Conservation (phyloP, 2,113 vertebrate genomes). For the Falcunculus frontatus region DNA sequence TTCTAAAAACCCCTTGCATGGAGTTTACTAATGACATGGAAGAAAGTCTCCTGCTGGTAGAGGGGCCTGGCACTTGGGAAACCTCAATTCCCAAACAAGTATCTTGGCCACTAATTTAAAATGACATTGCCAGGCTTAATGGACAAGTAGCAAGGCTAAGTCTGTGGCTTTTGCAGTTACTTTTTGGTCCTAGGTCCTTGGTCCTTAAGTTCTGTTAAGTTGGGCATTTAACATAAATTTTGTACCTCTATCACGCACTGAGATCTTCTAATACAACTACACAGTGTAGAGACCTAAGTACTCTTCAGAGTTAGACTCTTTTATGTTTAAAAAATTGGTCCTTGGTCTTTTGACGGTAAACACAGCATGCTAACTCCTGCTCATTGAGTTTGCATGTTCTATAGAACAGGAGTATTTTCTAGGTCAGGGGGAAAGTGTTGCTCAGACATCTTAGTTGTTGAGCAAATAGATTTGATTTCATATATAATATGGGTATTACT, state of each 20-base stretch:
- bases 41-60: not conserved
- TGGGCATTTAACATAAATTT: not conserved
- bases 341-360: not conserved
- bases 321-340: not conserved
- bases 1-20: not conserved
- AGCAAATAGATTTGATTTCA: not conserved
- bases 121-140: not conserved
- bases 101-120: not conserved
- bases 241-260: accelerated
- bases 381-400: not conserved
- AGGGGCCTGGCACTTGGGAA: accelerated
- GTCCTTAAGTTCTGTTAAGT: not conserved
- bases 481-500: not conserved
- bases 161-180: not conserved
- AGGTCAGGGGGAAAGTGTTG: not conserved
- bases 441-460: not conserved
- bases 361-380: not conserved
- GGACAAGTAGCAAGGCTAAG: not conserved
- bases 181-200: not conserved
- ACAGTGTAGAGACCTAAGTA: not conserved
- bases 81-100: not conserved
- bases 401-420: not conserved
- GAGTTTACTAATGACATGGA: not conserved
- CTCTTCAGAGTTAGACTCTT: not conserved
- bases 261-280: not conserved